Evolutionary conservation across 2,888 invertebrate genomes (phyloP), one percentile per base, ranked within the genome.

Genomic region (Hirtodrosophila histrioides): DNA sequence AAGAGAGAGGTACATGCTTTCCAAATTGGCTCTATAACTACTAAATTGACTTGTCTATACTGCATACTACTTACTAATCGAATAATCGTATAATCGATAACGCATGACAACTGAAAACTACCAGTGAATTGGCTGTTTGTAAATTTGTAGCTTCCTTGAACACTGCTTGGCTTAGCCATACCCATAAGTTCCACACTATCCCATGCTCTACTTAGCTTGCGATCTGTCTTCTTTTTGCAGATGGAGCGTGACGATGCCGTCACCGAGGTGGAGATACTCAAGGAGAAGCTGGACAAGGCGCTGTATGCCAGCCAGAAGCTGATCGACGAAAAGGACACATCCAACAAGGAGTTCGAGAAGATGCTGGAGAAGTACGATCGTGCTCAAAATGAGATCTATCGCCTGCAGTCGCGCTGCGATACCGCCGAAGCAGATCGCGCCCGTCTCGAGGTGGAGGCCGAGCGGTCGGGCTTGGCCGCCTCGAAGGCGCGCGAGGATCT

Each of bases 331-430:
- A 95, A 96, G 84, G 97, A 97, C 84, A 95, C 94, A 53, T 95
- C 96, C 82, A 96, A 96, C 93, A 97, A 96, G 92, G 97, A 98
- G 92, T 96, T 97, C 91, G 97, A 97, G 90, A 96, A 97, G 92
- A 94, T 97, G 93, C 93, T 97, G 84, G 97, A 97, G 92, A 97
- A 97, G 93, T 97, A 96, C 92, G 97, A 97, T 92, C 96, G 97
- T 89, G 95, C 96, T 17, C 97, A 98, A 91, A 96, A 96, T 81
- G 98, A 98, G 92, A 94, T 97, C 63, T 97, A 97, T 91, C 94
- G 97, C 69, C 92, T 97, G 67, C 97, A 97, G 91, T 96, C 96
- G 79, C 96, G 97, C 90, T 94, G 97, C 91, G 97, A 98, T 72
- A 95, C 96, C 17, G 93, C 96, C 51, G 96, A 97, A 92, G 96